Evolutionary conservation across 2,888 invertebrate species (phyloP), one percentile per base, ranked within the genome.

Genomic region (Galerucella calmariensis): DNA sequence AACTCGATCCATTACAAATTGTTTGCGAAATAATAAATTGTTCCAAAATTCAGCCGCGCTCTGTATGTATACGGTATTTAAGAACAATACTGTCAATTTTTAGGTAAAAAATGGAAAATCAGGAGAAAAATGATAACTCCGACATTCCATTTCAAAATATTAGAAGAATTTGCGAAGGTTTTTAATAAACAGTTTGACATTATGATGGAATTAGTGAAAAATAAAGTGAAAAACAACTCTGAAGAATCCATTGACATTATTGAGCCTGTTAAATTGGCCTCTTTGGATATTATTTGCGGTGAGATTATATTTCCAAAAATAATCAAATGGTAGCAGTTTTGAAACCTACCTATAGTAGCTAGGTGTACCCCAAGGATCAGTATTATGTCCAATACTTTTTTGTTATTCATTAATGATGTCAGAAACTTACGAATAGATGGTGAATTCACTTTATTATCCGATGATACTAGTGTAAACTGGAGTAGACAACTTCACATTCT

Each of bases 71-170:
- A 35, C 35, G 35, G 35, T 8, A 41, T 41, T n/a, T 48, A 48
- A 2, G 6, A 10, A 12, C 1, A 2, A 46, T 46, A 46, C 46
- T 51, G 51, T 51, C 8, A 12, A 56, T 61, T 75, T 79, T 35
- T 69, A 83, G 84, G 82, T 6, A n/a, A 61, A 35, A 84, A 84
- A 80, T 84, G 84, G 84, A 82, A 76, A 69, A 69, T 59, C 6
- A 80, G 83, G 51, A 76, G 84, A 51, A 84, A 83, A 79, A 81
- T 84, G 79, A 82, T 84, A 16, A 84, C 84, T 1, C 82, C 84
- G 46, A 81, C 83, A 9, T 83, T 84, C 66, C 84, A 84, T 73
- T 84, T 84, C 63, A 82, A 81, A 79, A 82, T 82, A 41, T 70
- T 84, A 48, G 83, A 83, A 73, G 79, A 81, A 48, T 84, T 84